Base-by-base conservation (phyloP, 2,888 invertebrate genomes). In the Pelosia muscerda region DNA sequence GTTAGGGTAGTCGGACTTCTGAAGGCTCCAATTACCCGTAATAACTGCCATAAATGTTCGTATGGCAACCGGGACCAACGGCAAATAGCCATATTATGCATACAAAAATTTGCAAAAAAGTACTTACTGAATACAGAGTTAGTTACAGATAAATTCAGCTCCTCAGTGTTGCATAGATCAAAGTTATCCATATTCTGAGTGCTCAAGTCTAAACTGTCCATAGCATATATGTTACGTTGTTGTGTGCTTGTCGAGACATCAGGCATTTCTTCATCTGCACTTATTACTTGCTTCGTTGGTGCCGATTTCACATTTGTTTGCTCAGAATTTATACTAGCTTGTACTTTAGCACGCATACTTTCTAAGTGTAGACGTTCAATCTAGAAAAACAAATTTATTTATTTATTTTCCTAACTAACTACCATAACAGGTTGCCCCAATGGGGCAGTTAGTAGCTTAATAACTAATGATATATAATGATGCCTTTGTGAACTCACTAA, bases 311-410 rank as follows among this genome's bases (percentile, higher is more conserved):
- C 42, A 19, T 15, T 23, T 13, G 25, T 25, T 26, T 60, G 63
- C 2, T 38, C 42, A 4, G 58, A 31, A 49, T 63, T 55, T 19
- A 22, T 13, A 11, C 11, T 42, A 15, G 55, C 49, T 15, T 56
- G 15, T 34, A 66, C 11, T 63, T 64, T 63, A 2, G 80, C 71
- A 72, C 87, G 87, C 64, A 89, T 73, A 71, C 88, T 89, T 72
- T 93, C 91, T 28, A 93, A 76, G 49, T 93, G 91, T 3, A 93
- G 76, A 68, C 88, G 84, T 81, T 94, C 94, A 34, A 94, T 92
- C 94, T 94, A 75, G 54, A 86, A 49, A 22, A 54, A 13, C 11
- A 31, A 25, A 38, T 1, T 22, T 5, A 54, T n/a, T 53, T 53
- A n/a, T 53, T 19, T 19, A 42, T n/a, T n/a, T n/a, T n/a, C n/a